Base-by-base conservation (phyloP, 2,888 invertebrate genomes). In the Ceramica pisi region DNA sequence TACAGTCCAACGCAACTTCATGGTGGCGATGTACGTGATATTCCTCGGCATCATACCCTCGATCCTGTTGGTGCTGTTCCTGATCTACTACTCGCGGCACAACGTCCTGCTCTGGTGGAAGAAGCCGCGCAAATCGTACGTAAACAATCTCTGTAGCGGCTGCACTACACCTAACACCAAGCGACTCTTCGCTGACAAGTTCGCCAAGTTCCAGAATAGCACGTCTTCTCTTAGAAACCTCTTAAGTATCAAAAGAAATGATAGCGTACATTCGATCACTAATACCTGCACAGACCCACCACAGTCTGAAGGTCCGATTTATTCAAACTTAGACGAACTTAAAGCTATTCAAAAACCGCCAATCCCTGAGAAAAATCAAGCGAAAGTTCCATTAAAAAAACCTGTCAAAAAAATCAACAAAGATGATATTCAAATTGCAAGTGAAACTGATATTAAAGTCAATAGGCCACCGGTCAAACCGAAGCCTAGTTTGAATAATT, bases 21-120 rank as follows among this genome's bases (percentile, higher is more conserved):
- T 98, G 90, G 97, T 98, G 75, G 98, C 98, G 46, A 96, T 99
- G 96, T 98, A 98, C 92, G 97, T 99, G 82, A 97, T 99, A 86
- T 98, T 99, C 97, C 97, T 99, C 86, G 98, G 98, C 35, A 97
- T 99, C 84, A 96, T 99, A 68, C 99, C 99, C 0, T 92, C 97
- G 72, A 92, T 98, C 55, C 97, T 97, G 1, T 92, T 98, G 31
- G 89, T 97, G 5, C 95, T 97, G 51, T 97, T 98, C 91, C 94
- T 98, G 50, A 91, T 97, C 67, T 98, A 98, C 96, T 98, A 98
- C 94, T 97, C 97, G 76, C 97, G 97, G 35, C 97, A 97, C 90
- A 97, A 98, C 97, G 90, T 95, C 78, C 89, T 95, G 53, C 85
- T 88, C 81, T 95, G 96, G 92, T 96, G 96, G 96, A 96, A 96